Conservation (phyloP, 1,140 invertebrate genomes). For the Drosophila punjabiensis region DNA sequence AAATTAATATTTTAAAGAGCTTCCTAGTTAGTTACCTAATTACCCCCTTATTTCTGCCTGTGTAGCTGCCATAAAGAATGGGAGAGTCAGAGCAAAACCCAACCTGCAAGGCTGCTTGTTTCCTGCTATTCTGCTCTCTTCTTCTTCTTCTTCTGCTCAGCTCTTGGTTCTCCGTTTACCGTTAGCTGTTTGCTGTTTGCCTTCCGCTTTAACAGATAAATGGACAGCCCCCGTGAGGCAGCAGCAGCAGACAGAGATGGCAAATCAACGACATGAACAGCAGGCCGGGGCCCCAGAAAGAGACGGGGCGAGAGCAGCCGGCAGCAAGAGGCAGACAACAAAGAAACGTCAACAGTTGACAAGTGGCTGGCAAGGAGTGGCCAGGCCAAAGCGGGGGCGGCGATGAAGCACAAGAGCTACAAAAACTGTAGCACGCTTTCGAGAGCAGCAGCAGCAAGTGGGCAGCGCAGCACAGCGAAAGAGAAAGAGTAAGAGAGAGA, state of each 20-base stretch:
- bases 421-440: constrained; percentile 56
- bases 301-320: constrained; percentile 24
- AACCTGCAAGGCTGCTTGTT: constrained; percentile 54
- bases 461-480: constrained; percentile 23
- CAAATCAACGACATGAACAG: constrained; percentile 60
- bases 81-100: neutral
- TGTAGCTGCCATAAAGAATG: constrained; percentile 10
- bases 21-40: neutral
- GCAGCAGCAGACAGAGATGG: constrained; percentile 49
- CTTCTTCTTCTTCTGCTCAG: constrained; percentile 11
- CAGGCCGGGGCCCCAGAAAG: constrained; percentile 17
- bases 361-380: constrained; percentile 56
- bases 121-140: constrained; percentile 36
- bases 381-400: constrained; percentile 4
- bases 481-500: neutral
- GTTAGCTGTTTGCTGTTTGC: constrained; percentile 49
- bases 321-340: constrained; percentile 56
- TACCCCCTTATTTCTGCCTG: neutral
- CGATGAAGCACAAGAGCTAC: constrained; percentile 8
- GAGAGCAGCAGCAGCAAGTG: constrained; percentile 56
- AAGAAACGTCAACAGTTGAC: constrained; percentile 75
- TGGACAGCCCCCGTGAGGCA: constrained; percentile 64
- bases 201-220: constrained; percentile 73
- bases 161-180: constrained; percentile 39
- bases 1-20: neutral